These are phyloP conservation scores for Gymnocephalus cernua DNA, from an alignment of 2,113 vertebrate species.

Conservation along the genomic window DNA sequence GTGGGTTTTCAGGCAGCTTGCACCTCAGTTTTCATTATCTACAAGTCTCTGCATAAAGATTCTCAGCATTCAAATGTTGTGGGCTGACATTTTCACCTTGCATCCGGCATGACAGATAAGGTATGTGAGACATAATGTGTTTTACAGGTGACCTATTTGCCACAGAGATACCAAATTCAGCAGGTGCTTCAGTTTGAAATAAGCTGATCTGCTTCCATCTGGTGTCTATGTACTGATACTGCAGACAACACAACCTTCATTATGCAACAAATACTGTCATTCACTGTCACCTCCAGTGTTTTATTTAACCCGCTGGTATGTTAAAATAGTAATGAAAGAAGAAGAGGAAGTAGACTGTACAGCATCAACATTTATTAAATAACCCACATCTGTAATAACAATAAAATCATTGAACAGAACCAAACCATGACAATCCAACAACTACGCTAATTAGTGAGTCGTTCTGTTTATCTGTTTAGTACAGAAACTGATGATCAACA, in stretches of 20 bases:
- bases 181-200: constrained; percentile 1
- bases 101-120: not conserved
- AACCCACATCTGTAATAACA: constrained; percentile 16
- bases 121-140: not conserved
- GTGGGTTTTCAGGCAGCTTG: not conserved
- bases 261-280: constrained; percentile 42
- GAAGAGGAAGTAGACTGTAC: not conserved
- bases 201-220: constrained; percentile 61
- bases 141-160: constrained; percentile 17
- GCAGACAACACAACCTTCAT: constrained; percentile 45
- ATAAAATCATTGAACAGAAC: constrained; percentile 13
- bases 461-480: not conserved
- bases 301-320: constrained; percentile 2
- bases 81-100: not conserved
- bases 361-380: constrained; percentile 64
- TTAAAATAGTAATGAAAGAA: not conserved
- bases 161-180: constrained; percentile 10
- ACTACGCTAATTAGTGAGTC: not conserved
- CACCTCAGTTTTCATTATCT: not conserved
- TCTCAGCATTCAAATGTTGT: not conserved
- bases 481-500: not conserved
- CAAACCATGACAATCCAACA: not conserved
- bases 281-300: constrained; percentile 9
- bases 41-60: not conserved
- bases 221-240: constrained; percentile 48